Percentiles rank a stretch among this genome's conserved stretches.
These are phyloP conservation scores for Drosophila nikananu DNA, from an alignment of 1,140 invertebrate species.

Conservation along the genomic window DNA sequence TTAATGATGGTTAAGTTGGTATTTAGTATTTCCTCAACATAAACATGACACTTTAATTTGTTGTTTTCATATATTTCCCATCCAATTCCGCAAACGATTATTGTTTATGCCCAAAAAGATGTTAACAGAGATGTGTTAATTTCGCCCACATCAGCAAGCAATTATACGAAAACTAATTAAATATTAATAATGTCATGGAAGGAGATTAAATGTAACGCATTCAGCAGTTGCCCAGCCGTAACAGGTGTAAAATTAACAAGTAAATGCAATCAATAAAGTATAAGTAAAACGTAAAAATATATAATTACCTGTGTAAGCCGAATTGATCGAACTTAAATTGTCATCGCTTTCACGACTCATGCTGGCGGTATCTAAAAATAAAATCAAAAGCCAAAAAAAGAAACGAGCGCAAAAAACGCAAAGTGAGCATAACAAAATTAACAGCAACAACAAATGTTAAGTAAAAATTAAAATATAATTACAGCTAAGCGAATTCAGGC, in stretches of 20 bases:
- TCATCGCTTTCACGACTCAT: constrained; percentile 85
- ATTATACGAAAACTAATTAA: constrained; percentile 42
- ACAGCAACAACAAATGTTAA: constrained; percentile 38
- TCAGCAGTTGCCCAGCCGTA: constrained; percentile 38
- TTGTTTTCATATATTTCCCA: neutral
- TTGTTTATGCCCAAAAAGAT: constrained; percentile 21
- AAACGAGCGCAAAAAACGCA: constrained; percentile 49
- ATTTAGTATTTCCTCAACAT: neutral
- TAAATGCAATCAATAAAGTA: constrained; percentile 40
- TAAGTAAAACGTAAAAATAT: constrained; percentile 38
- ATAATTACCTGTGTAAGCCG: constrained; percentile 82
- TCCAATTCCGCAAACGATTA: neutral
- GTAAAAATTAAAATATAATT: constrained; percentile 69
- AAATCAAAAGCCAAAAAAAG: constrained; percentile 54
- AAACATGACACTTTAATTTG: neutral
- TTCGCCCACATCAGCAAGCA: constrained; percentile 33
- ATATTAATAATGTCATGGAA: constrained; percentile 51
- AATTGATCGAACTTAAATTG: constrained; percentile 85
- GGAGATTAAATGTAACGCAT: constrained; percentile 57
- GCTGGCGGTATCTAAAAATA: constrained; percentile 82
- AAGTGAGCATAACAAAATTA: constrained; percentile 51
- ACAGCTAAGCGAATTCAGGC: constrained; percentile 65
- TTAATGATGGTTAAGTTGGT: neutral
- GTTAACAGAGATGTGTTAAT: constrained; percentile 46
- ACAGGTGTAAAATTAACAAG: constrained; percentile 32